Percentiles rank a stretch among this genome's conserved stretches.
phyloP scores from a whole-genome alignment of 1,140 invertebrate genomes.

The Arctopsyche grandis region DNA sequence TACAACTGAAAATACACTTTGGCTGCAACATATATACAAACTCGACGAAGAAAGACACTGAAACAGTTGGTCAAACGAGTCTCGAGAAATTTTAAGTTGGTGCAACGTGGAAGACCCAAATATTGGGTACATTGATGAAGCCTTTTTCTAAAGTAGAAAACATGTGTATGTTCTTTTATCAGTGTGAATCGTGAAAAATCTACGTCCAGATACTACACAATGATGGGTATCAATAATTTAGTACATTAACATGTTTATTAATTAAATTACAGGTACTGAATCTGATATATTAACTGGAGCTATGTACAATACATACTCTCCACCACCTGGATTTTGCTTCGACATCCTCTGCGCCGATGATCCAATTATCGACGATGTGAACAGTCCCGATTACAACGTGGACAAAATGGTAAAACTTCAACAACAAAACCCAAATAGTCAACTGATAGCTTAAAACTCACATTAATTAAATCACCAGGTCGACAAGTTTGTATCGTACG shows the following conservation, averaged over 20 bases:
- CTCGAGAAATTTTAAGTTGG: too few relatives aligned
- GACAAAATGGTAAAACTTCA: constrained; percentile 67
- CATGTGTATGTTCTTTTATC: too few relatives aligned
- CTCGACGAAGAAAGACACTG: too few relatives aligned
- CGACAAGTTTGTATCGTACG: constrained; percentile 68
- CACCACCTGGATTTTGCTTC: constrained; percentile 91
- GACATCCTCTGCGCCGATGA: constrained; percentile 85
- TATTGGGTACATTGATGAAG: too few relatives aligned
- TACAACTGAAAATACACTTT: too few relatives aligned
- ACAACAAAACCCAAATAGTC: neutral
- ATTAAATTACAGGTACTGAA: constrained; percentile 61
- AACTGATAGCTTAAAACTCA: neutral
- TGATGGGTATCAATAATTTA: too few relatives aligned
- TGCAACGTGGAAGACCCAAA: too few relatives aligned
- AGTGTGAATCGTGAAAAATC: too few relatives aligned
- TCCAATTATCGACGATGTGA: constrained; percentile 79
- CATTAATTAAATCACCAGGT: constrained; percentile 62
- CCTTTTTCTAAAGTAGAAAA: too few relatives aligned
- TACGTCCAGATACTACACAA: too few relatives aligned
- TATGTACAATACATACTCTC: constrained; percentile 81
- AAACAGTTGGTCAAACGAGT: too few relatives aligned
- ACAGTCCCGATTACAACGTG: constrained; percentile 80
- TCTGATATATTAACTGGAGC: constrained; percentile 77
- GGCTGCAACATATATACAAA: too few relatives aligned
- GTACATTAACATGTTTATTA: neutral